Evolutionary conservation across 2,888 invertebrate genomes (phyloP).

Genomic region (Tetranychus truncatus): DNA sequence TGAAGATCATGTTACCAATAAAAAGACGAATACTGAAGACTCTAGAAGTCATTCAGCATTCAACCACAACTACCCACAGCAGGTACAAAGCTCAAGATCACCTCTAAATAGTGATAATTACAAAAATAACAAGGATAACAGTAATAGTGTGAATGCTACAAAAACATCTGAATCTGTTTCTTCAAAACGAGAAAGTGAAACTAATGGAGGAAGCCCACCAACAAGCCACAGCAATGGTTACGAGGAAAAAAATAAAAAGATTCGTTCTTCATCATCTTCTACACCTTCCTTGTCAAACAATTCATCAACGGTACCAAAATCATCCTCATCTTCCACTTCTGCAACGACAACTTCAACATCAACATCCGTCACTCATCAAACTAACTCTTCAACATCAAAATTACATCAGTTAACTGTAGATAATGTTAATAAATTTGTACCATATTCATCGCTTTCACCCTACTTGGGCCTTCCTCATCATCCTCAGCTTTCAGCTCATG

Average conservation of each 20-base stretch:
- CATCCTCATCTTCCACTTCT: neutral
- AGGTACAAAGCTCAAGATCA: neutral
- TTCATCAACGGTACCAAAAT: neutral
- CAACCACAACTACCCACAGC: too few species aligned
- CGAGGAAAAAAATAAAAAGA: neutral
- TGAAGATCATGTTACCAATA: neutral
- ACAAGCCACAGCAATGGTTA: too few species aligned
- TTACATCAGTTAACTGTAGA: neutral
- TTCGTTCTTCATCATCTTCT: neutral
- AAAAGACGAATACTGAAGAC: neutral
- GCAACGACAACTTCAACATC: neutral
- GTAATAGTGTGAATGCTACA: neutral
- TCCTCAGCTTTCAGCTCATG: neutral
- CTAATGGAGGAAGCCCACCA: too few species aligned
- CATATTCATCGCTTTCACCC: neutral
- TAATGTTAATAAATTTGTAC: neutral
- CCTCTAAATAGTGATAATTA: neutral
- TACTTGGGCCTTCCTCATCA: neutral
- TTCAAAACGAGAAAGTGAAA: neutral
- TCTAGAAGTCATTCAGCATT: neutral
- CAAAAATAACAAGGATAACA: neutral
- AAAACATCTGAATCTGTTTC: neutral
- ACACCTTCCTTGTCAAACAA: neutral
- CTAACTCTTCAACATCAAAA: neutral
- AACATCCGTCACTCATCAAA: neutral